Base-by-base conservation (phyloP, 2,113 vertebrate species). In the Periophthalmodon schlosseri region DNA sequence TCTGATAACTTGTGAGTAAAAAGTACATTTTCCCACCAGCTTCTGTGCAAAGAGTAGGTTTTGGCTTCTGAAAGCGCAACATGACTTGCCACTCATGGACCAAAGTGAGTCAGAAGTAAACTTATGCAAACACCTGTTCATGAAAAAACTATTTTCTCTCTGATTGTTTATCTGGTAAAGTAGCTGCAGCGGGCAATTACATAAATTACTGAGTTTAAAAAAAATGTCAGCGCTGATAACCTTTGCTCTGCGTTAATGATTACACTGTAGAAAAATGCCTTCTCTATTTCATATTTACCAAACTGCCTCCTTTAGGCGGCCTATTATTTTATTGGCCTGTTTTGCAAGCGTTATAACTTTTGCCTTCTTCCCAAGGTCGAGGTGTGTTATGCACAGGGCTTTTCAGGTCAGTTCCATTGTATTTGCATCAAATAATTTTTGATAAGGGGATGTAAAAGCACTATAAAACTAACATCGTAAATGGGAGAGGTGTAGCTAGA, bases 391-490 rank as follows among this genome's bases (percentile, higher is more conserved):
- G 95, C 94, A 95, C 83, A 70, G 89, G 88, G 85, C 92, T 92
- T 94, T 94, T 94, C 94, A 91, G 94, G 94, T 94, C 93, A 95
- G 87, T 95, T 96, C 93, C 90, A 93, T 94, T 93, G 93, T 94
- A 88, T 95, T 97, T 95, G 94, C 95, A 95, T 95, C 95, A 97
- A 97, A 96, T 96, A 95, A 92, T 96, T 96, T 93, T 95, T 95
- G 96, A 97, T 98, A 97, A 96, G 96, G 57, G 94, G 93, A 94
- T 84, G 86, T 93, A 94, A 95, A 95, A 96, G 90, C 88, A 84
- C 93, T 92, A 93, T 95, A 94, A 94, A 94, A 81, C 89, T 52
- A 52, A 78, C 80, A 88, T 89, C 92, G 93, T 95, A 95, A 95
- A 94, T 87, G 81, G 89, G 89, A 91, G 90, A 93, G 91, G 93